Evolutionary conservation across 2,113 vertebrate genomes (phyloP).

Genomic region (Trichechus manatus): DNA sequence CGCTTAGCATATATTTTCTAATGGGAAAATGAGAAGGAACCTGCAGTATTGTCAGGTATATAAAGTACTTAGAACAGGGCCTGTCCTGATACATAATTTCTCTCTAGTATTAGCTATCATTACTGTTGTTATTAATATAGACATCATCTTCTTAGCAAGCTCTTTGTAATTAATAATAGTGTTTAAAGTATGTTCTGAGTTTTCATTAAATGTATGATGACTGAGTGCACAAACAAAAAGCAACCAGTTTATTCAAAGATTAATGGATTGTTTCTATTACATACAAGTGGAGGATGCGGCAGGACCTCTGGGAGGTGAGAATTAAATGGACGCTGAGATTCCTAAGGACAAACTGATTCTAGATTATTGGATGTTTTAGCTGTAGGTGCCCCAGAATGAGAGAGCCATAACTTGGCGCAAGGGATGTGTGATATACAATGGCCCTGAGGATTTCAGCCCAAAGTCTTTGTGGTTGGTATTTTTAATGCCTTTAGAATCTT

Average conservation of each 20-base stretch:
- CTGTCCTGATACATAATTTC: not conserved
- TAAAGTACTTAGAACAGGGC: not conserved
- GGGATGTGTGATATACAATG: not conserved
- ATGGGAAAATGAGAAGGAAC: not conserved
- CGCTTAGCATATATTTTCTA: not conserved
- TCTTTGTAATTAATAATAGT: conserved; percentile 20
- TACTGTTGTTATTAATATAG: not conserved
- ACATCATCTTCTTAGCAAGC: not conserved
- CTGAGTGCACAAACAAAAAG: conserved; percentile 5
- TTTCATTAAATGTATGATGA: not conserved
- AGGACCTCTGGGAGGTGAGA: not conserved
- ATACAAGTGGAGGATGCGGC: not conserved
- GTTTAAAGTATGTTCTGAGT: not conserved
- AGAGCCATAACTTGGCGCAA: not conserved
- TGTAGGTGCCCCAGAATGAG: not conserved
- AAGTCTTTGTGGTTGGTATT: conserved; percentile 1
- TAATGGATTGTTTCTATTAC: not conserved
- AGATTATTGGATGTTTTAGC: not conserved
- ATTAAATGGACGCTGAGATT: not conserved
- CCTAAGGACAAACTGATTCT: not conserved
- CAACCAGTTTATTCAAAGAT: conserved; percentile 11
- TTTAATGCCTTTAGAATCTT: not conserved
- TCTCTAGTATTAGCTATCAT: not conserved
- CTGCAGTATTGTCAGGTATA: not conserved
- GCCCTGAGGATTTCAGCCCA: not conserved